These are phyloP conservation scores for Betta splendens DNA, from an alignment of 2,797 vertebrate genomes.

Conservation along the genomic window DNA sequence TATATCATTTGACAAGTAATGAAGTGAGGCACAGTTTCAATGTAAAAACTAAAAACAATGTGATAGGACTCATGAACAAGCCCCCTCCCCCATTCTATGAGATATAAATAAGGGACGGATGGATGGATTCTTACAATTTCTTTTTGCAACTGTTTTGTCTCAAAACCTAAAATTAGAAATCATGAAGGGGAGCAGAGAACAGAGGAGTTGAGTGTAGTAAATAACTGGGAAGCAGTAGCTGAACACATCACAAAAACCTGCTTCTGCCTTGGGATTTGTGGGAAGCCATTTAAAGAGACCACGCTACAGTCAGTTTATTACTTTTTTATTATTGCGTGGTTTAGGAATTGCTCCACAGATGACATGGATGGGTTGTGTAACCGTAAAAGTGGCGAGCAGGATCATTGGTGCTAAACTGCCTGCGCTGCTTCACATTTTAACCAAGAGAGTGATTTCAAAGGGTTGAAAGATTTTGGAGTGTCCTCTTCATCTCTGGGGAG, in stretches of 20 bases:
- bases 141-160: too few species aligned
- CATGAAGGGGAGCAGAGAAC: not conserved
- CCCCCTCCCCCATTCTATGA: too few species aligned
- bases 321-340: conserved; percentile 1
- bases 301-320: not conserved
- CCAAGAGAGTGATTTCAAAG: conserved; percentile 21
- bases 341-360: not conserved
- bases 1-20: too few species aligned
- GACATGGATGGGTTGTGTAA: not conserved
- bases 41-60: too few species aligned
- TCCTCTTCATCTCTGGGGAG: conserved; percentile 32
- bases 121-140: too few species aligned
- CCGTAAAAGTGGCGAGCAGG: conserved; percentile 8
- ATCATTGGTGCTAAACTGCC: conserved; percentile 21
- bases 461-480: conserved; percentile 29
- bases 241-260: too few species aligned
- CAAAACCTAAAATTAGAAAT: not conserved
- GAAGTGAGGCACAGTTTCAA: too few species aligned
- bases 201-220: not conserved
- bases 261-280: not conserved
- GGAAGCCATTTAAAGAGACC: not conserved
- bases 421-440: conserved; percentile 17
- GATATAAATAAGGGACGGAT: too few species aligned
- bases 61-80: too few species aligned
- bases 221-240: not conserved